Base-by-base conservation (phyloP, 2,113 vertebrate genomes). In the Seriola rivoliana region DNA sequence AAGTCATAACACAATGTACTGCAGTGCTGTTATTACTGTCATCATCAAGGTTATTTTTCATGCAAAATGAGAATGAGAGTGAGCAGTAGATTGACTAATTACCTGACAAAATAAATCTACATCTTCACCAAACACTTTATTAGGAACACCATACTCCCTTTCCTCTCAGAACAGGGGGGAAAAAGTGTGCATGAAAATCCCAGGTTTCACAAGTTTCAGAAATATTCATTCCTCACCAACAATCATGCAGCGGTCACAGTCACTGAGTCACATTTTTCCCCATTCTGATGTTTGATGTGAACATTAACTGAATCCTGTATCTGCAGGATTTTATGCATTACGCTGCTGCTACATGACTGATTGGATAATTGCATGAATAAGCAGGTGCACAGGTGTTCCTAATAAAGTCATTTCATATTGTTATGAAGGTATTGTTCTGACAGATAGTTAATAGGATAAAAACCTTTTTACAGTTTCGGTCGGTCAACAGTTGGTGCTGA, bases 11-110 rank as follows among this genome's bases (percentile, higher is more conserved):
- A n/a, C 14, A 60, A 69, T 69, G 38, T 13, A 16, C 62, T 38
- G 25, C 3, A 40, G 54, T 55, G 19, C 46, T 8, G 0, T 50
- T 21, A 38, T 29, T 10, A 50, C 40, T 42, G 40, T 4, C 38
- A 71, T 60, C 44, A 32, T 40, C 17, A 48, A 50, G 25, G 34
- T 52, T 36, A 52, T 67, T 82, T 59, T 60, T 14, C 8, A 76
- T 60, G 34, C 16, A 36, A 40, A 68, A 48, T 14, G 19, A 1
- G 11, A 68, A 48, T 14, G 19, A 1, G 11, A 64, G 32, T 29
- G 23, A 29, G 29, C 17, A 55, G 32, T 3, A 38, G 19, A 62
- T 1, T 16, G 25, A 34, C 12, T 21, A 4, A 10, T 57, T 55
- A 25, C 1, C 57, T 32, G 23, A 44, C 3, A 1, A 58, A 77